Base-by-base conservation (phyloP, 2,888 invertebrate genomes). In the Hylaea fasciaria region DNA sequence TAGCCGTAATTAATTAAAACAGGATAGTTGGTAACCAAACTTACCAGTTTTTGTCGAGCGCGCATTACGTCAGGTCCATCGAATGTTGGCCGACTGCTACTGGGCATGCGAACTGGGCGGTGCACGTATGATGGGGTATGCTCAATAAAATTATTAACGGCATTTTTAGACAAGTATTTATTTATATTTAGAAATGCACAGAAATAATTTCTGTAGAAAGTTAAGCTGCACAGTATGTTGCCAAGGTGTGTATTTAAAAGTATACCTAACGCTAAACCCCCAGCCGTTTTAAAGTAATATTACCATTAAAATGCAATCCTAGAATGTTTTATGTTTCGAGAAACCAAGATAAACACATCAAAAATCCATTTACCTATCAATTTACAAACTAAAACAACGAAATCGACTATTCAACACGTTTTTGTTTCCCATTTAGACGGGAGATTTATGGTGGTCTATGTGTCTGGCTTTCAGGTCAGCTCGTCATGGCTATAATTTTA, bases 1-100 rank as follows among this genome's bases (percentile, higher is more conserved):
- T 68, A 64, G 64, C 62, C 48, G 66, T 68, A 59, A 68, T 66
- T 69, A 69, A 69, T 69, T 66, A 66, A 62, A 65, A 62, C 62
- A 51, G 59, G 58, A 62, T 64, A 57, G 61, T 57, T 52, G 57
- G 55, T 47, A 57, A 64, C 65, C 65, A 62, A 59, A 59, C 64
- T 57, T 59, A 44, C 64, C 49, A 56, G 69, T 69, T 69, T 69
- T 69, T 66, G 63, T 59, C 16, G 60, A 40, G 53, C 55, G 56
- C 49, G 35, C 51, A 43, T 61, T 55, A 54, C 65, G 61, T 64
- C 62, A 54, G 48, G 54, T 51, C 39, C 22, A 39, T 45, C 57
- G 60, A 46, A 51, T 52, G 55, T 49, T 47, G 54, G 41, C 40
- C 35, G 48, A 48, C 56, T 40, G 61, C 56, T 62, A 56, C 61